These are phyloP conservation scores for Percina caprodes DNA, from an alignment of 2,113 vertebrate genomes.

Conservation along the genomic window DNA sequence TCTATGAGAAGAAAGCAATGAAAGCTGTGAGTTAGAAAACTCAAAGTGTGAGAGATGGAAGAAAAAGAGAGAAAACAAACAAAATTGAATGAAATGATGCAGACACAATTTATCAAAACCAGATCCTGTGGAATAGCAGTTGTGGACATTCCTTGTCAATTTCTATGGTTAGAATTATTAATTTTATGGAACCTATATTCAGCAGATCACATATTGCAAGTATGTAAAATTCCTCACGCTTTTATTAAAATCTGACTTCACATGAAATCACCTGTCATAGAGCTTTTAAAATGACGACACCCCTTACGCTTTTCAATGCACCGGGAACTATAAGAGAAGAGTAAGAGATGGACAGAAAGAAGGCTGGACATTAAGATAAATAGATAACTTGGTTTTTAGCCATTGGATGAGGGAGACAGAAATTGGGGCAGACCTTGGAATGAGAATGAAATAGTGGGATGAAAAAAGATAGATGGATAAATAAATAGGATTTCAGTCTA, in stretches of 20 bases:
- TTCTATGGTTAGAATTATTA: neutral
- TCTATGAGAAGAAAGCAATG: no score
- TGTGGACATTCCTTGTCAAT: neutral
- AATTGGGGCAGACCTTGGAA: neutral
- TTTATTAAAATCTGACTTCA: neutral
- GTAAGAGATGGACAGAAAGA: conserved; percentile 29
- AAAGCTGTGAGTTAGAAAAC: no score
- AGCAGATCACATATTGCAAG: neutral
- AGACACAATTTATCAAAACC: neutral
- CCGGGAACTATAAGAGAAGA: neutral
- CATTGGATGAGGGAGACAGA: conserved; percentile 34
- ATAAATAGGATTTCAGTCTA: conserved; percentile 69
- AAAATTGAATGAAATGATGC: neutral
- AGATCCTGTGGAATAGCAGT: no score
- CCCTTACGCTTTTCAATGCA: conserved; percentile 2
- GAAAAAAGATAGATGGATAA: conserved; percentile 41
- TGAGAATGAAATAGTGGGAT: conserved; percentile 19
- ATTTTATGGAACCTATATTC: neutral
- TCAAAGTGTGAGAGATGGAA: neutral
- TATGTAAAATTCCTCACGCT: neutral
- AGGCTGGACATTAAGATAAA: conserved; percentile 58
- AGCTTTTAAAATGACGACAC: neutral
- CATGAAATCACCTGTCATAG: neutral
- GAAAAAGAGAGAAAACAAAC: neutral
- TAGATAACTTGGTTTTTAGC: conserved; percentile 56